Base-by-base conservation (phyloP, 2,113 vertebrate genomes). In the Tyto alba region DNA sequence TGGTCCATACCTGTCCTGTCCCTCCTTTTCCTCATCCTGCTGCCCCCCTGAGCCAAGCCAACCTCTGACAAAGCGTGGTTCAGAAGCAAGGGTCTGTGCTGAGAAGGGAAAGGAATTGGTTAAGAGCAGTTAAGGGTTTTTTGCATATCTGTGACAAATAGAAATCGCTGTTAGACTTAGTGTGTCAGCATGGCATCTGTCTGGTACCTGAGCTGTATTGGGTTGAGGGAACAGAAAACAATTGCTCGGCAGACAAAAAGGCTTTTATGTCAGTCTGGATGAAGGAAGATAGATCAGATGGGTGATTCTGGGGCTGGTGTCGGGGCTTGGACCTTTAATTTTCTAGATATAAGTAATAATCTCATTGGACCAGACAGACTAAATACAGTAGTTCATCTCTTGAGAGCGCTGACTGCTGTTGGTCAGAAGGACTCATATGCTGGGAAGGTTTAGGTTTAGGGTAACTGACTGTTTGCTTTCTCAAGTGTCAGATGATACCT, bases 351-450 rank as follows among this genome's bases (percentile, higher is more conserved):
- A 53, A 77, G 11, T 11, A 53, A 36, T 25, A n/a, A 66, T 27
- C 25, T 63, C 18, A 2, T 59, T 57, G 25, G 23, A 23, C 15
- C 4, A 26, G 19, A 23, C 8, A 50, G 34, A 45, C 1, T 25
- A 45, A 50, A 22, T 9, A 2, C 0, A 0, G 15, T 53, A 20
- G 17, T 8, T 47, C 7, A 6, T 18, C 16, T 50, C 55, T 30
- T 25, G 45, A 45, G 40, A 41, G 14, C 19, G 10, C 45, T 23
- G n/a, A 75, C 45, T 23, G 25, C n/a, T 78, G 20, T 8, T 86
- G 64, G 29, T 60, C 40, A 1, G 27, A 34, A 68, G 18, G 36
- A 3, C 23, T 67, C 1, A 0, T 7, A 0, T 23, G 15, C 48
- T 9, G 36, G 67, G 48, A 48, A 32, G 36, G 20, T 45, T 32